Base-by-base conservation (phyloP, 1,140 invertebrate genomes). In the Pseudomyrmex gracilis region DNA sequence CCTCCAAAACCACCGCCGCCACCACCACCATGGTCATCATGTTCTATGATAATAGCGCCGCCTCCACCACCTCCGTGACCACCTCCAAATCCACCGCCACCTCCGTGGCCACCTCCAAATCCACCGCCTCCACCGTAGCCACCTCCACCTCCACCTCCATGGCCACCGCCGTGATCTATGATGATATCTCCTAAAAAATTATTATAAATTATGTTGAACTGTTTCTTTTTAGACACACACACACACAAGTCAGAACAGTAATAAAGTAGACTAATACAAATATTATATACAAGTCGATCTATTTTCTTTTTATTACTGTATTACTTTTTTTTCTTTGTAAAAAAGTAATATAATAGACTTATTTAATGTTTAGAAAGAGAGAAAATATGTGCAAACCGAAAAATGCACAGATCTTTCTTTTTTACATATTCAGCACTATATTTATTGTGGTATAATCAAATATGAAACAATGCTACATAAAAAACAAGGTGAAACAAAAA, bases 51-150 rank as follows among this genome's bases (percentile, higher is more conserved):
- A 12, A 51, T 51, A 51, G 9, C 49, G 12, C 80, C 86, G 20
- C 76, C 82, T 55, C 74, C 66, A 17, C 85, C 73, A 15, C 67
- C 13, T 1, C 84, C 78, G 17, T 60, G 74, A 17, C 74, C 82
- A 20, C 82, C 85, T 2, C 84, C 73, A 58, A 51, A 71, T n/a
- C 74, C 82, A 10, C 80, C 78, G 58, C 85, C 86, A 43, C 78
- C 74, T 53, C 88, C 87, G 3, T 73, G 74, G 12, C 86, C 85
- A 61, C 87, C 87, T 20, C 86, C 87, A n/a, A 71, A 71, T 20
- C 84, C 85, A 12, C 83, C 80, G n/a, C 78, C 87, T n/a, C 76
- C 67, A 0, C 63, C n/a, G 4, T 47, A 45, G 1, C 66, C 66
- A 4, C 55, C 55, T 9, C 64, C 73, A 22, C 34, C n/a, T 2